Base-by-base conservation (phyloP, 2,113 vertebrate species). In the Athene noctua region DNA sequence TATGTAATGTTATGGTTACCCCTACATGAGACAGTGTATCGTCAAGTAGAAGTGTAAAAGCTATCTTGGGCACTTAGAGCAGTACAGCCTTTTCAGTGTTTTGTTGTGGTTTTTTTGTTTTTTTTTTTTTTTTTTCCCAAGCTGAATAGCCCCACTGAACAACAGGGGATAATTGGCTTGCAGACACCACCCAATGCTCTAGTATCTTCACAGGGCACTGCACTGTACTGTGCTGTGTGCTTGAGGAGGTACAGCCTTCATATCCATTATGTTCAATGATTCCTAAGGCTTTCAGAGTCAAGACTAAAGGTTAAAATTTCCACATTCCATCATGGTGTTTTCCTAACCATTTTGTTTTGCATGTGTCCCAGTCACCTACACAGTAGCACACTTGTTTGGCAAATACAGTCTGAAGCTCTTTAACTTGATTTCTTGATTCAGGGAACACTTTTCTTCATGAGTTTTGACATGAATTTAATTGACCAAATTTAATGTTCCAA, bases 401-500 rank as follows among this genome's bases (percentile, higher is more conserved):
- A 81, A 84, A 67, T 55, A 66, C 22, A 68, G 3, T 47, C 40
- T 74, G 81, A 52, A 80, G 47, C 51, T 94, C 36, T 96, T 84
- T 77, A 46, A 51, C 51, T 63, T 59, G 13, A 30, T 95, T 96
- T 95, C 70, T 78, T 91, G 80, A 75, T 92, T 86, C 80, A 93
- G 94, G 80, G 44, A 96, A 54, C 26, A 30, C 63, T 86, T 93
- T 94, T 90, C 85, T 68, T 95, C 49, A 52, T 94, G 80, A 87
- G 79, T 96, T 96, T 94, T 96, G 61, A 89, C 88, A 92, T 86
- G 25, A 85, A 80, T 93, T 86, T 92, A 80, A 80, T 77, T 92
- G 82, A 94, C 85, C 81, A 88, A 65, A 92, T 80, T 95, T 93
- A 55, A 70, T 5, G 5, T 96, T 94, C 71, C 75, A 90, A 80